Evolutionary conservation across 1,140 invertebrate species (phyloP).

Genomic region (Stenopsyche tienmushanensis): DNA sequence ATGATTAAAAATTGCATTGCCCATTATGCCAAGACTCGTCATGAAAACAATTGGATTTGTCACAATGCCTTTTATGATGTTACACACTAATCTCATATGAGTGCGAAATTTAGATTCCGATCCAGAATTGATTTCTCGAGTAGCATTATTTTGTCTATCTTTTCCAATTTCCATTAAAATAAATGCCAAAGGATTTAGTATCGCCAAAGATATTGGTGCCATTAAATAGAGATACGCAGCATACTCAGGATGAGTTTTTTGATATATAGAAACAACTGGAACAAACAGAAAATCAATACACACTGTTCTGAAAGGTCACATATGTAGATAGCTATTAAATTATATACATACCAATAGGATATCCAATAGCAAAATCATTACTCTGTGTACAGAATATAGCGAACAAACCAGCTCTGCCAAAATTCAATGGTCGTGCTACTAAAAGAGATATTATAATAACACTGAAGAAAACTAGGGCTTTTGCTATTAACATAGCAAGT

Average conservation of each 20-base stretch:
- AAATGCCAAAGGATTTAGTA: constrained; percentile 92
- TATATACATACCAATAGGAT: constrained; percentile 81
- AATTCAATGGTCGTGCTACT: constrained; percentile 75
- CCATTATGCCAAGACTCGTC: constrained; percentile 87
- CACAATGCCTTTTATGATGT: constrained; percentile 66
- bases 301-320: not conserved
- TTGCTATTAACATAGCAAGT: constrained; percentile 80
- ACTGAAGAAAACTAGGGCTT: constrained; percentile 80
- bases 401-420: constrained; percentile 84
- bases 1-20: constrained; percentile 81
- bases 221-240: constrained; percentile 89
- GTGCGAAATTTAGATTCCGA: constrained; percentile 7
- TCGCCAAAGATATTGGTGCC: constrained; percentile 89
- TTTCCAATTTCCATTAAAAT: constrained; percentile 87
- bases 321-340: not conserved
- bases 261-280: constrained; percentile 74
- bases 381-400: constrained; percentile 96
- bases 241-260: constrained; percentile 83
- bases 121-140: not conserved
- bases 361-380: constrained; percentile 97
- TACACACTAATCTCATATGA: constrained; percentile 35
- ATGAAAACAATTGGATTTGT: constrained; percentile 91
- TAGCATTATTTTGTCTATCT: constrained; percentile 48
- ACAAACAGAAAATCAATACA: constrained; percentile 42
- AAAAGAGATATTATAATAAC: constrained; percentile 80